Percentiles rank a stretch among this genome's conserved stretches.
These are phyloP conservation scores for Bradypus variegatus DNA, from an alignment of 2,797 vertebrate genomes.

Conservation along the genomic window DNA sequence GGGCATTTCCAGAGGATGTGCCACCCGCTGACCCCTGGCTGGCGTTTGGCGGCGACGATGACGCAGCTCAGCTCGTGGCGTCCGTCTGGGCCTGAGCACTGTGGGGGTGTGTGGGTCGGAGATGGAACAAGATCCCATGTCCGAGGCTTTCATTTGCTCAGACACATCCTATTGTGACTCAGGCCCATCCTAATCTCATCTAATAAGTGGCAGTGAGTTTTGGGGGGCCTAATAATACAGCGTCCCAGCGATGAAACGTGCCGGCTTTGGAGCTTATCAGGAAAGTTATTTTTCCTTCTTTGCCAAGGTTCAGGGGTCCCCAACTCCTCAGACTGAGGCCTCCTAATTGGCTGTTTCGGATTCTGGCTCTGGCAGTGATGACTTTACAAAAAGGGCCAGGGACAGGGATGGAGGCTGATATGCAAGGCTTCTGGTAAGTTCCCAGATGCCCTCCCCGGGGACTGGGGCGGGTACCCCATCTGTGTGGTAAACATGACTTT, in stretches of 20 bases:
- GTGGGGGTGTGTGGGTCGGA: background rate
- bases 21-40: background rate
- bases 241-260: background rate
- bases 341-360: conserved; percentile 17
- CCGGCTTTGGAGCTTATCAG: conserved; percentile 42
- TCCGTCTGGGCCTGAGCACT: background rate
- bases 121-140: background rate
- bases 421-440: background rate
- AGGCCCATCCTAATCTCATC: background rate
- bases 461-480: too few species aligned
- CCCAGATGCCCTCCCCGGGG: background rate
- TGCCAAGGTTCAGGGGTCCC: background rate
- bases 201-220: conserved; percentile 35
- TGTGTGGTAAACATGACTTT: background rate
- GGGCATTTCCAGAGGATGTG: background rate
- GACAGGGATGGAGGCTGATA: background rate
- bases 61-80: background rate
- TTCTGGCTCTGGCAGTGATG: background rate
- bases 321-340: background rate
- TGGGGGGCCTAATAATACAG: background rate
- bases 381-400: conserved; percentile 2
- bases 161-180: background rate
- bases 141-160: background rate
- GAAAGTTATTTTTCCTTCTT: conserved; percentile 24
- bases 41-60: background rate